A percentile compares a stretch with the other conserved stretches of the same genome.
These are phyloP conservation scores for Eufriesea mexicana DNA, from an alignment of 1,140 invertebrate genomes.

Conservation along the genomic window DNA sequence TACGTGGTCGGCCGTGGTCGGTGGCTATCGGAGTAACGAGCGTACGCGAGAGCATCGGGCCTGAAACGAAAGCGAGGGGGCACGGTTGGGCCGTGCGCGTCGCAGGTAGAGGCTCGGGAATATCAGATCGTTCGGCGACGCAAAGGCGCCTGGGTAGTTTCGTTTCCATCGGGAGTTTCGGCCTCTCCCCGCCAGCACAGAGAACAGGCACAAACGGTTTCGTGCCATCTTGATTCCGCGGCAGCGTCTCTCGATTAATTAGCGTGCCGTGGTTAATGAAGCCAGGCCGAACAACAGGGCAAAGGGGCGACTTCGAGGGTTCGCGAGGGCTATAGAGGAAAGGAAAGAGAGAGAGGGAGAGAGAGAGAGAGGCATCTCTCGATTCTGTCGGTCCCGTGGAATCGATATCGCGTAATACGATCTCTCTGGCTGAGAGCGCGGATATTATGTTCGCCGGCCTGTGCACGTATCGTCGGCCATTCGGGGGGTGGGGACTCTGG, in stretches of 20 bases:
- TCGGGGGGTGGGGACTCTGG: background rate
- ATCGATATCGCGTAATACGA: slow-evolving; percentile 71
- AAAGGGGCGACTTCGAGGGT: background rate
- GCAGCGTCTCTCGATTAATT: slow-evolving; percentile 69
- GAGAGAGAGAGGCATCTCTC: background rate
- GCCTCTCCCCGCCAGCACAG: background rate
- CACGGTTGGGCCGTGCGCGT: background rate
- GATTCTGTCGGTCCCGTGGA: slow-evolving; percentile 19
- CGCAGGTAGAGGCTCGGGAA: slow-evolving; percentile 20
- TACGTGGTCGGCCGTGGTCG: background rate
- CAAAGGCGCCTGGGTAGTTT: slow-evolving; percentile 29
- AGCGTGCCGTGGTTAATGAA: slow-evolving; percentile 69
- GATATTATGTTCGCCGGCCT: slow-evolving; percentile 58
- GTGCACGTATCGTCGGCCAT: background rate
- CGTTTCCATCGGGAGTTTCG: slow-evolving; percentile 43
- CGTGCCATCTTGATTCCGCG: slow-evolving; percentile 60
- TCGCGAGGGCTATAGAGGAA: background rate
- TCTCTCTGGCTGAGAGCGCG: slow-evolving; percentile 54
- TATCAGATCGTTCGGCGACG: slow-evolving; percentile 55
- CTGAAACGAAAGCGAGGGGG: background rate
- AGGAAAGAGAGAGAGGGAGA: background rate
- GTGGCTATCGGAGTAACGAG: background rate
- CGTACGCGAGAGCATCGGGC: background rate
- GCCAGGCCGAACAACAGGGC: slow-evolving; percentile 46
- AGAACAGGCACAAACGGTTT: slow-evolving; percentile 31